Base-by-base conservation (phyloP, 2,797 vertebrate genomes). In the Phataginus tetradactyla region DNA sequence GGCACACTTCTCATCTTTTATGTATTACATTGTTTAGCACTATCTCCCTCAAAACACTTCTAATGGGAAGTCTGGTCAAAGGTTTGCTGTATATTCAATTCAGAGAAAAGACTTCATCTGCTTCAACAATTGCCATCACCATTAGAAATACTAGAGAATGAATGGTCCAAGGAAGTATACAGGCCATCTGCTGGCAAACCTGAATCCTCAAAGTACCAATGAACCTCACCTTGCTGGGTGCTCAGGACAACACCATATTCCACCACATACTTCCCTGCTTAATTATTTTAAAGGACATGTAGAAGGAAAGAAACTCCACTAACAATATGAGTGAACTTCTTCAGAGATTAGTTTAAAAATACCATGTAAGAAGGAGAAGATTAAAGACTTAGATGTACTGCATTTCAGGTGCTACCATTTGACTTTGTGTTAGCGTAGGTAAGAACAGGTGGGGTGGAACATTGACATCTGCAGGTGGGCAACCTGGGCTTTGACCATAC, bases 81-180 rank as follows among this genome's bases (percentile, higher is more conserved):
- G 27, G 29, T 90, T 87, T 91, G 34, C 15, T 96, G 27, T 90
- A 45, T 27, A 39, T 74, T 86, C 89, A 93, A 77, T 86, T 64
- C 42, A 86, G 57, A 87, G 87, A 55, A 83, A 72, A 2, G 14
- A 59, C n/a, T 80, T 81, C 34, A 25, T 55, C 37, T 90, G 34
- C 92, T 25, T 71, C 61, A 29, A 20, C n/a, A 9, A 15, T 84
- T 68, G 51, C 49, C 15, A 0, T 53, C 66, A 79, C 77, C 51
- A 49, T 66, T 78, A 75, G 45, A 89, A 92, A 69, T 37, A 45
- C 45, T 45, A 84, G 74, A 64, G 8, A 59, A 68, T 61, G 34
- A 91, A 49, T 5, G 34, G 15, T 63, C 53, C 27, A 57, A 37
- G 77, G 71, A 39, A 86, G 72, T 13, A 34, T n/a, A 10, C 8